Evolutionary conservation across 2,797 vertebrate species (phyloP), one percentile per base, ranked within the genome.

Genomic region (Hyperoplus immaculatus): DNA sequence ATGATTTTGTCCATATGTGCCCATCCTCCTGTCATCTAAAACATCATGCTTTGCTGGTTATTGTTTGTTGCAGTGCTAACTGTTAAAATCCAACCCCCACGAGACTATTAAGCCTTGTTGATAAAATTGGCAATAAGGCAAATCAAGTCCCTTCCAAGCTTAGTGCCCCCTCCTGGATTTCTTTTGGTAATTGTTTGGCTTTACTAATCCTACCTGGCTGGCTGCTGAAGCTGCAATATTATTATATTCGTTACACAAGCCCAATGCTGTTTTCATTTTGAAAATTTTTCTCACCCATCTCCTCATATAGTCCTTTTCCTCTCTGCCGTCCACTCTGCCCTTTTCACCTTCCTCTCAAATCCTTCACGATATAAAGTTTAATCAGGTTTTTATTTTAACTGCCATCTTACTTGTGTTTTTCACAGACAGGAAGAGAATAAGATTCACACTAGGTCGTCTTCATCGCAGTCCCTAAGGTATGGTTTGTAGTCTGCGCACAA

Each of bases 381-480:
- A 36, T 46, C 45, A 14, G 1, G 16, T 3, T 68, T 56, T 73
- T 74, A 16, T 36, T 50, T 70, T 80, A 43, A 83, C 68, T 12
- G 16, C 65, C 39, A 4, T 76, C 11, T 78, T 63, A 49, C 51
- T 84, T 92, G 16, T 83, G 74, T 92, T 85, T 29, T 85, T 89
- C 77, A 79, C 90, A 95, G 95, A 77, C 93, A 94, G 78, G 95
- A 96, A 69, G 95, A 96, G 85, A 96, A 96, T 75, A 95, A 94
- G 88, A 94, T 96, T 82, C 93, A 95, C 87, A 95, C 94, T 67
- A 92, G 94, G 84, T 95, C 95, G 2, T 91, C 94, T 18, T 93
- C 94, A 46, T 29, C 29, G 29, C 94, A 94, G 82, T 94, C 94
- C 4, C 79, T 91, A 12, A 94, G 94, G 95, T 96, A 92, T 82